Evolutionary conservation across 2,797 vertebrate species (phyloP), one percentile per base, ranked within the genome.

Genomic region (Naso thynnoides): DNA sequence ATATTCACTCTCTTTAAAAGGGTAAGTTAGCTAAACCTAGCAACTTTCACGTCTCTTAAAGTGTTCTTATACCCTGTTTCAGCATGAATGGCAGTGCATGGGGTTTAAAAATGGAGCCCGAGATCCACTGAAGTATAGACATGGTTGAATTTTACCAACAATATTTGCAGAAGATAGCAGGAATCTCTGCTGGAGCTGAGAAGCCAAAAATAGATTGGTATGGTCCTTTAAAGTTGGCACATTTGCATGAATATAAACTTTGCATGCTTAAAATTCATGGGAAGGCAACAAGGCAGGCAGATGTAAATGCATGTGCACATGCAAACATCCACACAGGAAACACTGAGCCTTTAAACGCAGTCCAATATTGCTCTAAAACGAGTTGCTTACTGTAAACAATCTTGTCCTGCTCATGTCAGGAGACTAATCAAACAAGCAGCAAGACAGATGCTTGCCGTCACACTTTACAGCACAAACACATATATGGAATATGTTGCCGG

Each of bases 371-470:
- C 24, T 72, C 26, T 33, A 66, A 79, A 82, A 79, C 9, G 1
- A 73, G 29, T 72, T 68, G 49, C 62, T 31, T 3, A 49, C 68
- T 55, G 71, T 67, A 85, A 80, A 85, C 71, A 66, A 54, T 56
- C 50, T 29, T 38, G 52, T 52, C 65, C 42, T 42, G 66, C 59
- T 62, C 1, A 6, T 70, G 82, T 88, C 83, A 66, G 66, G 79
- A 85, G 72, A 81, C 79, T 68, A 90, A 90, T 85, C 86, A 87
- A 86, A 92, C 54, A 60, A 36, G 69, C 64, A 75, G 76, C 42
- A 64, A 89, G 86, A 87, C 79, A 83, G 83, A 89, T 90, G 86
- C 72, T 82, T 70, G 65, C 62, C 10, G 82, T 83, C 81, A 63
- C 82, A 86, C 86, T 86, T 87, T 56, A 61, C 75, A 79, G 82